Base-by-base conservation (phyloP, 2,113 vertebrate genomes). In the Dasyprocta punctata region DNA sequence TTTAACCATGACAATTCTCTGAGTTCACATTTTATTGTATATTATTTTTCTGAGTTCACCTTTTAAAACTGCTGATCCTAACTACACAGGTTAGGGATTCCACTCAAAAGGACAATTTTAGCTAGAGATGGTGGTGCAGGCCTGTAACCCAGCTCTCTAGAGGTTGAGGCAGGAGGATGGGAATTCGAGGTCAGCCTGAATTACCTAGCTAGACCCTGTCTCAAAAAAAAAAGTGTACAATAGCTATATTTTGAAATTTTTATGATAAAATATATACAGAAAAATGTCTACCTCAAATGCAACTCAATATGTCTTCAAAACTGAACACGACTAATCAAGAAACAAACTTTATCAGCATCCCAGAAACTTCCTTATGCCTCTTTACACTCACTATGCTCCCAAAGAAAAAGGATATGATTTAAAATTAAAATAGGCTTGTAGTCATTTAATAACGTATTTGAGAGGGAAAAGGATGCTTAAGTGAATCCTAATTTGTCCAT, bases 1-100 rank as follows among this genome's bases (percentile, higher is more conserved):
- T 80, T 95, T 92, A 60, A 30, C 92, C 58, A 83, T 94, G 30
- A 92, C 30, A 82, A 60, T 93, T 90, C 44, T 94, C 54, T 81
- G 17, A 86, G 65, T 69, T 69, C 3, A 9, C 33, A 65, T 65
- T 61, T 61, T 61, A 61, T 28, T 61, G 28, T 69, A 19, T n/a
- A 19, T 69, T 65, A 8, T 67, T n/a, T n/a, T 69, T n/a, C 38
- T 69, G 60, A 69, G 36, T 93, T 91, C 73, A 60, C 49, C 49
- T n/a, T 94, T 93, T 85, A 71, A 88, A 54, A 38, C 33, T 19
- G 22, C 63, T 28, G 28, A 78, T 78, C 33, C 44, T 95, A 81
- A 85, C 36, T 84, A 81, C 93, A 38, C 17, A 85, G 11, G 33
- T 75, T 93, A 83, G 9, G 56, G 93, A 86, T 95, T 86, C 33